A percentile compares a stretch with the other conserved stretches of the same genome.
Evolutionary conservation across 2,113 vertebrate genomes (phyloP).

Genomic region (Plectropomus leopardus): DNA sequence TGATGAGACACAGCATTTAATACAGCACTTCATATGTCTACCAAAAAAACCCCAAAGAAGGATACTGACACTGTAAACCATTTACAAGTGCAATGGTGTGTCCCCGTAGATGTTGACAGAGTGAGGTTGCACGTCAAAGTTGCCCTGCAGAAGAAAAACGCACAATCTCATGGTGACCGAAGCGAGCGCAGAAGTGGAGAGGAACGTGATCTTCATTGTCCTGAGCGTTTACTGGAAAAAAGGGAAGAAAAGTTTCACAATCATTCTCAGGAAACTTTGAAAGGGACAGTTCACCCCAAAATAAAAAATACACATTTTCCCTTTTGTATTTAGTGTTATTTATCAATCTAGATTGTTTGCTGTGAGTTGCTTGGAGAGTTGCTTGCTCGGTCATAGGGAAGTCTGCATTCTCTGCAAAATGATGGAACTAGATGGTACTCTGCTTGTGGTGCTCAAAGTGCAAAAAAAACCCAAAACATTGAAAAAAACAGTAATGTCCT

Average conservation of each 20-base stretch:
- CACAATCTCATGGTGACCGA: constrained; percentile 90
- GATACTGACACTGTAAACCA: constrained; percentile 17
- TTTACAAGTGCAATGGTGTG: constrained; percentile 93
- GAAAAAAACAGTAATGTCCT: too few relatives aligned
- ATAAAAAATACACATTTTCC: too few relatives aligned
- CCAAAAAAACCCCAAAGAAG: neutral
- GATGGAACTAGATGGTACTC: too few relatives aligned
- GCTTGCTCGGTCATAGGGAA: too few relatives aligned
- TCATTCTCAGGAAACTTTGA: neutral
- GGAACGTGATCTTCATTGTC: constrained; percentile 95
- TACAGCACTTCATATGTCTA: neutral
- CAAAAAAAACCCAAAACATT: too few relatives aligned
- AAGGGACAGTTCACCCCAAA: too few relatives aligned
- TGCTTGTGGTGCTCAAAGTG: too few relatives aligned
- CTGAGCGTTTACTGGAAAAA: constrained; percentile 90
- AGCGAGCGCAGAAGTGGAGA: constrained; percentile 94
- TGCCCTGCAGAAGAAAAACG: constrained; percentile 90
- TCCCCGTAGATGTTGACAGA: constrained; percentile 96
- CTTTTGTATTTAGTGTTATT: too few relatives aligned
- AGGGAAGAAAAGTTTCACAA: neutral
- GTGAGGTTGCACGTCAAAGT: constrained; percentile 89
- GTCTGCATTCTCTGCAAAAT: too few relatives aligned
- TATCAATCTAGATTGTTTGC: too few relatives aligned
- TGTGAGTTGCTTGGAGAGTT: too few relatives aligned
- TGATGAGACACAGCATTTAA: constrained; percentile 66